Base-by-base conservation (phyloP, 2,113 vertebrate species). In the Melanocharis versteri region DNA sequence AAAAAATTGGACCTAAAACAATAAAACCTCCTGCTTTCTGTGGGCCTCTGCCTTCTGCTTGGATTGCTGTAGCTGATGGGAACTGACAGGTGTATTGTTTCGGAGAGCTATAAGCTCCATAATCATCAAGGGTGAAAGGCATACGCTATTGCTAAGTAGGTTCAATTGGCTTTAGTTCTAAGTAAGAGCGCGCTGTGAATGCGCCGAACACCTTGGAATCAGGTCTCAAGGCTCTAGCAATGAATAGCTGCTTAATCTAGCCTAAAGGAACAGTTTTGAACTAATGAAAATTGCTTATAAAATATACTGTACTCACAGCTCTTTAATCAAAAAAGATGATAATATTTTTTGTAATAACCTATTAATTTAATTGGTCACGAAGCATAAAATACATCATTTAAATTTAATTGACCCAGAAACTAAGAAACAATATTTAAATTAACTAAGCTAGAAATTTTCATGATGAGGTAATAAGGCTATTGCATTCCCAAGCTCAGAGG, bases 371-470 rank as follows among this genome's bases (percentile, higher is more conserved):
- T 99, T 99, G 99, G 98, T 99, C 98, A 98, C 97, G 98, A 99
- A 99, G 98, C 98, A 99, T 99, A 99, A 98, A 99, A 98, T 98
- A 99, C 98, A 99, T 99, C 98, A 98, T 98, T 99, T 99, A 99
- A 99, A 99, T 99, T 99, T 99, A 99, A 99, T 99, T 99, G 99
- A 99, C 99, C 99, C 98, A 99, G 98, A 99, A 99, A 99, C 98
- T 98, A 99, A 98, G 98, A 98, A 99, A 99, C 98, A 98, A 98
- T 99, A 98, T 99, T 98, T 98, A 99, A 99, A 98, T 98, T 98
- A 98, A 98, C 98, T 98, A 98, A 98, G 98, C 98, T 98, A 98
- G 97, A 98, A 98, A 97, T 98, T 97, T 98, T 97, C 97, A 97
- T 94, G 98, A 98, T 99, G 98, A 99, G 98, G 98, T 98, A 98